Conservation (phyloP, 2,113 vertebrate species). For the Bos javanicus region DNA sequence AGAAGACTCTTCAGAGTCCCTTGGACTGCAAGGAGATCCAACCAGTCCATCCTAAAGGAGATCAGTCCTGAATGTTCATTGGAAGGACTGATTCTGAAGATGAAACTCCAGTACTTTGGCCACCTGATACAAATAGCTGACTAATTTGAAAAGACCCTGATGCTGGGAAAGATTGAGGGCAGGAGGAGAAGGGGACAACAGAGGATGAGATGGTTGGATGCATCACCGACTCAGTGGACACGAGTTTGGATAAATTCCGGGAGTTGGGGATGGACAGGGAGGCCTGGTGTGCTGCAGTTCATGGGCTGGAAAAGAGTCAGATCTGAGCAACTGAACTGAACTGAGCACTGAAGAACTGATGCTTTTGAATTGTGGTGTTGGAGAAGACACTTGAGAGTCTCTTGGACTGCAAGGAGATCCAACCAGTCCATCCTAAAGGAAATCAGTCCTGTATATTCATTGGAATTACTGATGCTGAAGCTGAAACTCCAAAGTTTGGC, state of each 20-base stretch:
- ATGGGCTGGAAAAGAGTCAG: neutral
- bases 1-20: neutral
- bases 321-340: neutral
- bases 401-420: neutral
- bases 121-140: neutral
- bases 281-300: neutral
- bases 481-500: neutral
- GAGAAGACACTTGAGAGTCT: neutral
- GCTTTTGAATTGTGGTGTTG: neutral
- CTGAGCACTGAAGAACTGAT: accelerated
- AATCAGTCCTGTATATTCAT: neutral
- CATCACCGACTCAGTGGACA: neutral
- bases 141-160: neutral
- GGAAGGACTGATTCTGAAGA: neutral
- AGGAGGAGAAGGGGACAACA: neutral
- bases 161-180: neutral
- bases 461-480: neutral
- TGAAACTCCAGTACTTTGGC: neutral
- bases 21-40: neutral
- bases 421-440: neutral
- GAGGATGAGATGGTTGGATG: neutral
- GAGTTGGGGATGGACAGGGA: neutral
- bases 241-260: neutral
- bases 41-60: neutral
- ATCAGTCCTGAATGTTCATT: neutral